A percentile compares a stretch with the other conserved stretches of the same genome.
phyloP scores from a whole-genome alignment of 2,888 invertebrate genomes.

The Notodonta ziczac region DNA sequence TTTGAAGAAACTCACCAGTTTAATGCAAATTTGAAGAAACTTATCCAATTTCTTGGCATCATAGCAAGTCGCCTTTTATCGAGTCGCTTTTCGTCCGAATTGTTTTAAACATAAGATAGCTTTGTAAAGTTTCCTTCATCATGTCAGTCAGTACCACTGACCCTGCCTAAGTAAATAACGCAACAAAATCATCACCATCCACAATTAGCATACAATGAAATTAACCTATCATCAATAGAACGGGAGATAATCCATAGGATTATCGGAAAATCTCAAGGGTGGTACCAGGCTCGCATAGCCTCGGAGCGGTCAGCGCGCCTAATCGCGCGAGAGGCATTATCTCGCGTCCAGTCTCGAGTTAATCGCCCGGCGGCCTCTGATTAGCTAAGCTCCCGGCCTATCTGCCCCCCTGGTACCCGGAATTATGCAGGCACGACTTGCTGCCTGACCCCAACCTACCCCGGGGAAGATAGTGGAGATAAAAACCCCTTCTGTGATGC shows the following conservation, averaged over 20 bases:
- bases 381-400: constrained; percentile 77
- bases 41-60: no score
- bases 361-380: constrained; percentile 77
- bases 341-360: constrained; percentile 70
- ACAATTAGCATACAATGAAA: constrained; percentile 36
- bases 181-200: constrained; percentile 11
- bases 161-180: not conserved
- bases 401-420: constrained; percentile 68
- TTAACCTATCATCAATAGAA: constrained; percentile 51
- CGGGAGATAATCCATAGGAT: constrained; percentile 52
- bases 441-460: constrained; percentile 46
- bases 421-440: constrained; percentile 78
- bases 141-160: no score
- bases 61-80: no score
- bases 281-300: constrained; percentile 64
- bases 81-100: no score
- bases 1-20: no score
- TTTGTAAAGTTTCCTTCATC: no score
- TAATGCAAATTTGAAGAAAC: no score
- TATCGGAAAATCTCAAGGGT: constrained; percentile 60
- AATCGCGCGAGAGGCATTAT: constrained; percentile 81
- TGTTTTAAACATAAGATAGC: no score
- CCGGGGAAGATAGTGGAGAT: constrained; percentile 49
- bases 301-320: constrained; percentile 74
- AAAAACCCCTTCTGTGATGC: constrained; percentile 45